Percentiles rank a stretch among this genome's conserved stretches.
phyloP scores from a whole-genome alignment of 2,113 vertebrate species.

The Bubo bubo region DNA sequence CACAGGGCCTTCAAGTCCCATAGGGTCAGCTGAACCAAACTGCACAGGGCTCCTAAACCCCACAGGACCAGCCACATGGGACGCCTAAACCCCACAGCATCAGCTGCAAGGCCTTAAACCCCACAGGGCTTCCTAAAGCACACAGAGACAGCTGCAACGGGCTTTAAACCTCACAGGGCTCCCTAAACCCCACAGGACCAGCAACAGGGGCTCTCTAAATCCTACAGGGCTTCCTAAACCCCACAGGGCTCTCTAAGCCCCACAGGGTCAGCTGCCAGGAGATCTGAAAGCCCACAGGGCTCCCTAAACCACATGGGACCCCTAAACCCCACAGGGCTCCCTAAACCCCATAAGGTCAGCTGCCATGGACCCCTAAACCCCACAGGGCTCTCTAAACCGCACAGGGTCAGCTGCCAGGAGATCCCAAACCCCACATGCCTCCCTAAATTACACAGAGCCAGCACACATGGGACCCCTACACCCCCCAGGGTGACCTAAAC shows the following conservation, averaged over 20 bases:
- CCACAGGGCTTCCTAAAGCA: not conserved
- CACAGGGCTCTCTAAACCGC: not conserved
- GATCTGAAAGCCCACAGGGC: not conserved
- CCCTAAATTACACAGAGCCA: not conserved
- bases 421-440: not conserved
- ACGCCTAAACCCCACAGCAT: too few relatives aligned
- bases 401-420: fast-evolving
- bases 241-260: not conserved
- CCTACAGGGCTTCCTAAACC: too few relatives aligned
- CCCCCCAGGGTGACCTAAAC: too few relatives aligned
- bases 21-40: not conserved
- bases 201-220: too few relatives aligned
- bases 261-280: not conserved
- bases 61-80: not conserved
- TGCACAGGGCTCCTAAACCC: too few relatives aligned
- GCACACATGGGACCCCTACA: not conserved
- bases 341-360: not conserved
- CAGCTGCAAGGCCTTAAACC: fast-evolving
- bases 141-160: fast-evolving
- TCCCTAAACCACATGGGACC: not conserved
- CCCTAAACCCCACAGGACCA: not conserved
- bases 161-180: not conserved
- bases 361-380: too few relatives aligned
- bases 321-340: too few relatives aligned
- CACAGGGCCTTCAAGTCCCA: not conserved